Evolutionary conservation across 2,888 invertebrate genomes (phyloP).

Genomic region (Drosophila borealis): DNA sequence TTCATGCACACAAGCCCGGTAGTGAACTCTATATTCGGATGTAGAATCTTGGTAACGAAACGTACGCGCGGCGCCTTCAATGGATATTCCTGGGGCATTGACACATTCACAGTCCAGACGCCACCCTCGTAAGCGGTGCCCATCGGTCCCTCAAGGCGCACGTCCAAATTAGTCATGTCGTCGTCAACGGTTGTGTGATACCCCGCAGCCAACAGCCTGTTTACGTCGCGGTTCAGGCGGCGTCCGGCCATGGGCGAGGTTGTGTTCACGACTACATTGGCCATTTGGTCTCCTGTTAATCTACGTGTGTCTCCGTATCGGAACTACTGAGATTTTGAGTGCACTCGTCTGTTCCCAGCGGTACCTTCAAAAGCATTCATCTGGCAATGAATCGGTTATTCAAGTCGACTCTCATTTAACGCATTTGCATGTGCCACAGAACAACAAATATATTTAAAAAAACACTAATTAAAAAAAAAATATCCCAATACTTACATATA

Average conservation of each 20-base stretch:
- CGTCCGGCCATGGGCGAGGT: constrained; percentile 68
- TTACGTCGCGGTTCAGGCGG: constrained; percentile 64
- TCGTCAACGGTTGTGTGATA: constrained; percentile 54
- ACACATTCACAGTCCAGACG: constrained; percentile 61
- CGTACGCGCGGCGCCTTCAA: constrained; percentile 62
- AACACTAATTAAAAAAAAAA: background rate
- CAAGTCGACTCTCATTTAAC: background rate
- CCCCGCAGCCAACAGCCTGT: constrained; percentile 60
- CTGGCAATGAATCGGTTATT: constrained; percentile 25
- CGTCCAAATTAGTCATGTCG: constrained; percentile 59
- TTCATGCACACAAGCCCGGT: constrained; percentile 69
- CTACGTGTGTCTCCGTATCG: constrained; percentile 52
- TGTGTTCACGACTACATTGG: constrained; percentile 66
- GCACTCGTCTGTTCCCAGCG: constrained; percentile 68
- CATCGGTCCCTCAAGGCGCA: constrained; percentile 61
- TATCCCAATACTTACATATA: constrained; percentile 55
- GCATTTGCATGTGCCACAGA: background rate
- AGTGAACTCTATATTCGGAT: constrained; percentile 68
- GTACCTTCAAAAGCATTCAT: constrained; percentile 65
- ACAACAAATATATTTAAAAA: background rate
- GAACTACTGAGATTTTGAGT: constrained; percentile 68
- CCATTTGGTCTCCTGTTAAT: constrained; percentile 59
- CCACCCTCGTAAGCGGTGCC: constrained; percentile 70
- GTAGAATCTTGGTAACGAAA: constrained; percentile 64
- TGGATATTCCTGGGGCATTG: constrained; percentile 65